phyloP scores from a whole-genome alignment of 2,113 vertebrate genomes.

The Eolophus roseicapilla region DNA sequence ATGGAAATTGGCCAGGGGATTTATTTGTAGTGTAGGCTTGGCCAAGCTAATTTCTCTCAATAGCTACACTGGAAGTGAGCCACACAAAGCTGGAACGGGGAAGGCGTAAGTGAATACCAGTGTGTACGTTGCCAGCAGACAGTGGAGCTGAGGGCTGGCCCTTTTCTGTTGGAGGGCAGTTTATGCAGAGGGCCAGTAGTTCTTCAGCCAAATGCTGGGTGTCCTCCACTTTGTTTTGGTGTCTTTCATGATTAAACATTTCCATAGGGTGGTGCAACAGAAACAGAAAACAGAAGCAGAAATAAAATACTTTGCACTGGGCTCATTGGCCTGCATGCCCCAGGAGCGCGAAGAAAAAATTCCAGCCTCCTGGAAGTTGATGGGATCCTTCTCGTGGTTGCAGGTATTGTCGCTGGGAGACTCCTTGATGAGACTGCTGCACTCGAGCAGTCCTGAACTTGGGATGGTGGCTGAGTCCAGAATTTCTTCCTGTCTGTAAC shows the following conservation, averaged over 20 bases:
- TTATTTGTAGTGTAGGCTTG: constrained; percentile 39
- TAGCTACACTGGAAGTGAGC: neutral
- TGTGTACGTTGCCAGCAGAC: neutral
- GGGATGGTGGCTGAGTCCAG: neutral
- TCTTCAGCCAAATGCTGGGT: neutral
- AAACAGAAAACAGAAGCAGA: neutral
- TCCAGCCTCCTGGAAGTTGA: neutral
- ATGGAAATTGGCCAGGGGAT: constrained; percentile 16
- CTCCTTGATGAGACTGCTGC: neutral
- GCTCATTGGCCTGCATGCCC: fast-evolving
- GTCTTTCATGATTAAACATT: neutral
- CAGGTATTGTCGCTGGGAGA: neutral
- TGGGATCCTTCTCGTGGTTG: neutral
- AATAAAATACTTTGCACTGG: fast-evolving
- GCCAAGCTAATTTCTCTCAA: constrained; percentile 9
- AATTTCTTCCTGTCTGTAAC: neutral
- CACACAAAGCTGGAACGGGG: neutral
- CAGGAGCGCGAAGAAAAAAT: neutral
- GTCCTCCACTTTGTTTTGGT: neutral
- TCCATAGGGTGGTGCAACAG: neutral
- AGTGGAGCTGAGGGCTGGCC: neutral
- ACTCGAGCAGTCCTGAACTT: fast-evolving
- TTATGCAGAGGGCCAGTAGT: neutral
- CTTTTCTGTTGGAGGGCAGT: neutral
- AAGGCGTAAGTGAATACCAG: neutral